Evolutionary conservation across 2,888 invertebrate genomes (phyloP).

Genomic region (Himalopsyche kuldschensis): DNA sequence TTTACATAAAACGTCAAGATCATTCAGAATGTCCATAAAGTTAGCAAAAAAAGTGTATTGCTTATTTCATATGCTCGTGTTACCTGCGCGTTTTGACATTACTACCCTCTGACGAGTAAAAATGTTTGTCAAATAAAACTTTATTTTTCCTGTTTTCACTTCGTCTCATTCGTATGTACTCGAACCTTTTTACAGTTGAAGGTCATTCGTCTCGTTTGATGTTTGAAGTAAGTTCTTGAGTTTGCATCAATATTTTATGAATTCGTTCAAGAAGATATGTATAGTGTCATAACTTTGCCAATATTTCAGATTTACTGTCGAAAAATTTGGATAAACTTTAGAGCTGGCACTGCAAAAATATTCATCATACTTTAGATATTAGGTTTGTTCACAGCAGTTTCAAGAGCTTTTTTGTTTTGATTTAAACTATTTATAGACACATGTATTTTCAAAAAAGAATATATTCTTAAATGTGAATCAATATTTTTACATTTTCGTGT

Average conservation of each 20-base stretch:
- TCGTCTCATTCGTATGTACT: neutral
- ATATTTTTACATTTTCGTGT: too few species aligned
- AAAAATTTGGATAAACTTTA: neutral
- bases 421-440: too few species aligned
- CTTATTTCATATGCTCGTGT: neutral
- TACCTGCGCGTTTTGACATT: neutral
- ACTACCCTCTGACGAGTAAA: neutral
- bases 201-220: neutral
- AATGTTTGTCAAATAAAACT: neutral
- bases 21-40: neutral
- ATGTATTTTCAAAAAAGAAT: too few species aligned
- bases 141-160: neutral
- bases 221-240: neutral
- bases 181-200: neutral
- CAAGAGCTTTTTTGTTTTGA: too few species aligned
- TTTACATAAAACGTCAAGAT: neutral
- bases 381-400: neutral
- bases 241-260: neutral
- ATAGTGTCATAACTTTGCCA: neutral
- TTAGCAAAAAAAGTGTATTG: neutral
- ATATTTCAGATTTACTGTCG: neutral
- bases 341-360: neutral
- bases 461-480: too few species aligned
- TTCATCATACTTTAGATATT: neutral
- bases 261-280: neutral